phyloP scores from a whole-genome alignment of 2,888 invertebrate species.

The Andricus quercusramuli region DNA sequence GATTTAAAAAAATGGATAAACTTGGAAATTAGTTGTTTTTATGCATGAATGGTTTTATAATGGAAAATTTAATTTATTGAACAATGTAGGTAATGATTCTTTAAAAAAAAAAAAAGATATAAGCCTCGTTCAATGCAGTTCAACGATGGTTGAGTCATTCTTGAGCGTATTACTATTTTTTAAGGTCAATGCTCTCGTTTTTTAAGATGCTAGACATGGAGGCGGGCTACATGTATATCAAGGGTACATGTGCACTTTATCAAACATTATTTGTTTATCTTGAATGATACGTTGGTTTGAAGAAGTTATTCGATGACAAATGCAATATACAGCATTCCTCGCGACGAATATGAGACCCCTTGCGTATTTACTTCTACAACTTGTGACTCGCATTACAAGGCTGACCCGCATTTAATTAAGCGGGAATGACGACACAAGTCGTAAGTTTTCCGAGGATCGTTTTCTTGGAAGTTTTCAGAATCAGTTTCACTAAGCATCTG shows the following conservation, averaged over 20 bases:
- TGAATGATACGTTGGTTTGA: not conserved
- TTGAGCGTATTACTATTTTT: not conserved
- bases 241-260: not conserved
- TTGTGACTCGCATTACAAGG: conserved; percentile 20
- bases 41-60: not conserved
- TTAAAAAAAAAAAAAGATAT: not conserved
- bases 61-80: not conserved
- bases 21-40: not conserved
- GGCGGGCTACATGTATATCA: not conserved
- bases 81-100: not conserved
- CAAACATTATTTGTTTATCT: not conserved
- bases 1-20: not conserved
- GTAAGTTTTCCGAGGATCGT: conserved; percentile 37
- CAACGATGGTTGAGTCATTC: not conserved
- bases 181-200: not conserved
- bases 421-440: conserved; percentile 32
- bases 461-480: conserved; percentile 6
- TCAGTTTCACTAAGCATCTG: not conserved
- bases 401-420: conserved; percentile 42
- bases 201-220: not conserved
- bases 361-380: not conserved
- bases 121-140: not conserved
- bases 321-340: not conserved
- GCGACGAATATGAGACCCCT: not conserved
- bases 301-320: not conserved